These are phyloP conservation scores for Apodemia hepburni DNA, from an alignment of 2,888 invertebrate genomes.

Conservation along the genomic window DNA sequence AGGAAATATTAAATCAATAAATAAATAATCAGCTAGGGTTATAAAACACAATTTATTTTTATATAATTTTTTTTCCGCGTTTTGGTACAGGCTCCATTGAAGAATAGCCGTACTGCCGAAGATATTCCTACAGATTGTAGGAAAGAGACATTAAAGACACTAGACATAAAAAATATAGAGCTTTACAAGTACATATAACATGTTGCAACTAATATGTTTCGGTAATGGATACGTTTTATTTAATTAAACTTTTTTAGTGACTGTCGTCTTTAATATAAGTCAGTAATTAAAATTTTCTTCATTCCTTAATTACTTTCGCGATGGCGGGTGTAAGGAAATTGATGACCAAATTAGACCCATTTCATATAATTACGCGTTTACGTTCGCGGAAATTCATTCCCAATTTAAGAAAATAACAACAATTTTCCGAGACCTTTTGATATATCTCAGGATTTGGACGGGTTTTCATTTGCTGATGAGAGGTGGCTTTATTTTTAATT, in stretches of 20 bases:
- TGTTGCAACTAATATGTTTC: no score
- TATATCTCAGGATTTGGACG: not conserved
- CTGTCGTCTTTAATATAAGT: not conserved
- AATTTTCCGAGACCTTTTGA: not conserved
- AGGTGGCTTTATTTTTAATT: no score
- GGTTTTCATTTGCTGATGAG: not conserved
- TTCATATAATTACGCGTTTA: not conserved
- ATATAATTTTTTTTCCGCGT: no score
- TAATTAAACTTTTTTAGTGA: not conserved
- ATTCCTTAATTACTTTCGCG: not conserved
- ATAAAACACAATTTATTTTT: no score
- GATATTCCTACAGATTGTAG: no score
- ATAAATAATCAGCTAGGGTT: no score
- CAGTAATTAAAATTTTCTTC: conserved; percentile 4
- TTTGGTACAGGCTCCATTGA: no score
- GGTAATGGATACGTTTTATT: no score
- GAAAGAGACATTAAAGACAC: no score
- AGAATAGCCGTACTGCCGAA: no score
- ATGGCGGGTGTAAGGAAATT: not conserved
- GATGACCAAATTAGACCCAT: not conserved
- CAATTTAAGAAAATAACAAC: not conserved
- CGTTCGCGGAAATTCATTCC: not conserved
- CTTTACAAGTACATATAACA: not conserved
- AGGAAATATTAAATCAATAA: no score
- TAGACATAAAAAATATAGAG: not conserved